Evolutionary conservation across 2,888 invertebrate genomes (phyloP), one percentile per base, ranked within the genome.

Genomic region (Ichneumoninae sp.): DNA sequence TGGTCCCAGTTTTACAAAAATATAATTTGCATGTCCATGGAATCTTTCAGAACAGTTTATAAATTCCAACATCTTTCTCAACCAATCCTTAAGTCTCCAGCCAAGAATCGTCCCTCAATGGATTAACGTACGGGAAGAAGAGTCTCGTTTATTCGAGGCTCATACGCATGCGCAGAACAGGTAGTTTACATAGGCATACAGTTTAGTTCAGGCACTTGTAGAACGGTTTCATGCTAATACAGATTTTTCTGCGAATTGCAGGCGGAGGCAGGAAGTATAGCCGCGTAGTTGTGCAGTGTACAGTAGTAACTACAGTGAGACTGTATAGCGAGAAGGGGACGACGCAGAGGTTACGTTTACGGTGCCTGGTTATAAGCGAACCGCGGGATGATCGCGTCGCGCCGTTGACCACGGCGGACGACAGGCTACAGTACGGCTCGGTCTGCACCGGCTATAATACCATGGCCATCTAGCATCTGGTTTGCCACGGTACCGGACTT

Each of bases 291-390:
- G 50, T 65, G 54, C 40, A 74, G 62, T 36, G 26, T 68, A 44
- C 22, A 65, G 79, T 36, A 44, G 19, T 33, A 62, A 72, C 65
- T 72, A 68, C 40, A 3, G 40, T 40, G 40, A 10, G 8, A 40
- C 10, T 76, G 54, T 52, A 62, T 40, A 76, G 80, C 80, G 85
- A 69, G 78, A 79, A 60, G 54, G 52, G 86, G 86, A 82, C 86
- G 87, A 86, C 80, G 84, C 83, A 87, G 88, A 89, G 88, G 87
- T 90, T 89, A 86, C 86, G 86, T 89, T 90, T 86, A 89, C 89
- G 88, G 88, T 88, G 87, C 80, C 84, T 87, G 89, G 85, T 77
- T 88, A 86, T 88, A 88, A 88, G 82, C 86, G 82, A 85, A 76
- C 72, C 76, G 75, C 75, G 82, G 86, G 86, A 86, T 86, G 87